Conservation (phyloP, 92 coral and sea anemone genomes). For the Epizoanthus illoricatus region DNA sequence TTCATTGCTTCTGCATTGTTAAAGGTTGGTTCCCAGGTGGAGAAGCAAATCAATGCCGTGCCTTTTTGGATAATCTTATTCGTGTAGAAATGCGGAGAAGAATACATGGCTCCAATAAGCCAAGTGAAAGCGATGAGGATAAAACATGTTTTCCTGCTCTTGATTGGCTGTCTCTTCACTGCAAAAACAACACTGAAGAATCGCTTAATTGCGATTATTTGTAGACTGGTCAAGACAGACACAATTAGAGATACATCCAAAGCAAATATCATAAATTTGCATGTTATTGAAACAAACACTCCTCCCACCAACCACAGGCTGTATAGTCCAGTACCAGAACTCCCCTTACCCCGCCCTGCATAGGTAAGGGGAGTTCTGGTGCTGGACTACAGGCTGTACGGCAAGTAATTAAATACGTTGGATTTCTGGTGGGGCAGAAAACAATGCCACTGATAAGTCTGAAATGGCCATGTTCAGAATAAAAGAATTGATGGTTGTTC, state of each 20-base stretch:
- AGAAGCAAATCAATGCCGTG: not conserved
- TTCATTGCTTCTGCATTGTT: slow-evolving; percentile 16
- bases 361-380: no score
- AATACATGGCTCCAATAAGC: slow-evolving; percentile 38
- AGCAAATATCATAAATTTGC: slow-evolving; percentile 4
- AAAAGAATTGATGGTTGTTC: no score
- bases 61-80: slow-evolving; percentile 6
- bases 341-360: no score
- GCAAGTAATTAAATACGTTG: no score
- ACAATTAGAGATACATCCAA: slow-evolving; percentile 33
- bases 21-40: slow-evolving; percentile 12
- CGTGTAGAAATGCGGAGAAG: slow-evolving; percentile 38
- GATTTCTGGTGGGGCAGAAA: no score
- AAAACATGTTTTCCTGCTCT: slow-evolving; percentile 21
- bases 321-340: no score
- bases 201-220: slow-evolving; percentile 39
- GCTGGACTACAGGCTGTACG: no score
- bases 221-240: slow-evolving; percentile 41
- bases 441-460: no score
- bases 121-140: slow-evolving; percentile 33
- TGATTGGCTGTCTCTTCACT: slow-evolving; percentile 39
- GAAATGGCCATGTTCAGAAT: no score
- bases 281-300: slow-evolving; percentile 3
- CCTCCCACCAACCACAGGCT: slow-evolving; percentile 18
- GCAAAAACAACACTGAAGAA: slow-evolving; percentile 48